Conservation (phyloP, 37 sponge, comb jelly and placozoan genomes). For the Oscarella lobularis region DNA sequence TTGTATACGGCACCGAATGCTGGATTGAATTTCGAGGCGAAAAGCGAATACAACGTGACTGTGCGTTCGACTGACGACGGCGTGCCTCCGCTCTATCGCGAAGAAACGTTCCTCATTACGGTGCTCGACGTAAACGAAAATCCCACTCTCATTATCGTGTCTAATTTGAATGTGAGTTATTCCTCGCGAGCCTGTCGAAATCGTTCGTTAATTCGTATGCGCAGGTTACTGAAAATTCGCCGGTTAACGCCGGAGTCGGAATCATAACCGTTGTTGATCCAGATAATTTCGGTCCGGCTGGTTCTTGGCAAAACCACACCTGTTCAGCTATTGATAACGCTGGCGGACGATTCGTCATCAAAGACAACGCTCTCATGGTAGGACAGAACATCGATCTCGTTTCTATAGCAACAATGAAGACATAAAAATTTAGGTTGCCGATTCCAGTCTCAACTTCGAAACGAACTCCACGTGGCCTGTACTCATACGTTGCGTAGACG, state of each 20-base stretch:
- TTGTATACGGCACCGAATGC: too few species aligned
- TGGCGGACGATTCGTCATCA: neutral
- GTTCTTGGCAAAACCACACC: neutral
- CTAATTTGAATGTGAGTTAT: too few species aligned
- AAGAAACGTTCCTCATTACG: neutral
- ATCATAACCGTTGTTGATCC: neutral
- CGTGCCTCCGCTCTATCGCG: too few species aligned
- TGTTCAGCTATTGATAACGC: neutral
- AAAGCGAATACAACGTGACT: too few species aligned
- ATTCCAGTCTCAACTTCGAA: neutral
- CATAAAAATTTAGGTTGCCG: too few species aligned
- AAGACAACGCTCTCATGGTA: slow-evolving; percentile 5
- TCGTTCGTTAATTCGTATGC: too few species aligned
- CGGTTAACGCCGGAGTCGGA: neutral
- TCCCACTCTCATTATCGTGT: too few species aligned
- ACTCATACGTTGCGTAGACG: neutral
- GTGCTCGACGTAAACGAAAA: neutral
- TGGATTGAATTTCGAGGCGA: too few species aligned
- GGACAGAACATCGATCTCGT: too few species aligned
- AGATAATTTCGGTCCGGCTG: neutral
- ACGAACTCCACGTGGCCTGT: neutral
- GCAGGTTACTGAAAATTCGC: neutral
- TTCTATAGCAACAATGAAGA: too few species aligned
- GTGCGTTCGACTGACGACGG: too few species aligned
- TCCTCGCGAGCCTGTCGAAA: too few species aligned